Evolutionary conservation across 2,113 vertebrate species (phyloP).

Genomic region (Myrmophylax atrothorax): DNA sequence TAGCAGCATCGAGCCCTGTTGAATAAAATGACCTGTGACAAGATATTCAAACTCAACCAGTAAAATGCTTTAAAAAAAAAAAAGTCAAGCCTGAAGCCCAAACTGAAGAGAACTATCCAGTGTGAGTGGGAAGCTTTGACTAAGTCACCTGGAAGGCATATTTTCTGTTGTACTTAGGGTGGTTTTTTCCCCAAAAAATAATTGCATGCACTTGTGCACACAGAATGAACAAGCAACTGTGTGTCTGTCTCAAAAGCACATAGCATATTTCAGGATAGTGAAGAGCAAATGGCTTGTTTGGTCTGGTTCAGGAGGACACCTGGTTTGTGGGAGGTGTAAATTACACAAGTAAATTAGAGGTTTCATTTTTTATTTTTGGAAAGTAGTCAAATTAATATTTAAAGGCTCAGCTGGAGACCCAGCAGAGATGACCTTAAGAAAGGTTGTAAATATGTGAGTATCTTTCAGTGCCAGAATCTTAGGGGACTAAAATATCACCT

Average conservation of each 20-base stretch:
- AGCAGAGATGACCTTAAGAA: slow-evolving; percentile 62
- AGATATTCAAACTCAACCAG: neutral
- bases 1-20: neutral
- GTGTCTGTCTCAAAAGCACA: neutral
- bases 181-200: neutral
- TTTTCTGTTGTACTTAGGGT: neutral
- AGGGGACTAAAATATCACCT: slow-evolving; percentile 33
- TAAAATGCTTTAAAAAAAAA: neutral
- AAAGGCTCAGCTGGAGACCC: slow-evolving; percentile 50
- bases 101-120: neutral
- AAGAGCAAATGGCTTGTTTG: neutral
- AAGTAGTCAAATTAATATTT: slow-evolving; percentile 61
- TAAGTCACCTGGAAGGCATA: neutral
- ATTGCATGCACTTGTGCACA: neutral
- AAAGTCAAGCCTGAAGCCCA: neutral
- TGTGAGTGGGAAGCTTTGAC: neutral
- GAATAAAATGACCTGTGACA: neutral
- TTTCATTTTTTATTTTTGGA: slow-evolving; percentile 56
- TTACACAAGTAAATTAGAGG: slow-evolving; percentile 48
- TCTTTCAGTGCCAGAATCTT: neutral
- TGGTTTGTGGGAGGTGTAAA: slow-evolving; percentile 53
- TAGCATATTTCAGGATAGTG: neutral
- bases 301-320: slow-evolving; percentile 29
- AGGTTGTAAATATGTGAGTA: slow-evolving; percentile 35
- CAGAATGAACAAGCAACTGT: neutral